Base-by-base conservation (phyloP, 2,888 invertebrate species). In the Megastigmus dorsalis region DNA sequence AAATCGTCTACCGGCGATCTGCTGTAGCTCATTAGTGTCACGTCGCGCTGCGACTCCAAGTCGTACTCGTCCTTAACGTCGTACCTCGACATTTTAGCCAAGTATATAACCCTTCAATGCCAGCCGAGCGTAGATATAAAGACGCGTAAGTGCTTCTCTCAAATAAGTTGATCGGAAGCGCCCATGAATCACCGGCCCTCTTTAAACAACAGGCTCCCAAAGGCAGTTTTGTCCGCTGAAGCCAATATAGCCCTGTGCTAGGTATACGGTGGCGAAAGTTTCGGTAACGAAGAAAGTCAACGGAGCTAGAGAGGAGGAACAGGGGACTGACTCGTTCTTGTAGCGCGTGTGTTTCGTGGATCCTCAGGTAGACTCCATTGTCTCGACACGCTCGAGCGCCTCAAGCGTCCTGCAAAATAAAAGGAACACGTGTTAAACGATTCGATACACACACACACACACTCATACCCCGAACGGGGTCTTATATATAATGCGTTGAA, bases 21-120 rank as follows among this genome's bases (percentile, higher is more conserved):
- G 67, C 76, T 83, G 79, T 84, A 87, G 26, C 87, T 84, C 13
- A 86, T 83, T 33, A 87, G 81, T 59, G 81, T 83, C 52, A 87
- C 84, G 60, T 86, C 83, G 30, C 80, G 81, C 45, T 78, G 79
- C 36, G 81, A 82, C 69, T 84, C 84, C 43, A 80, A 72, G 68
- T 83, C 82, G 75, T 77, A 78, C 15, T 83, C 83, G 60, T 82
- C 79, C 74, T 85, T 85, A 13, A 86, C 79, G 69, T 84, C 84
- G 80, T 86, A 87, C 65, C 78, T 84, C 33, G 85, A 80, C 86
- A 86, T 86, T 18, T 23, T 28, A n/a, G 2, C 20, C 1, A 1
- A 20, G 10, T 2, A 20, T n/a, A n/a, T n/a, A n/a, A n/a, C n/a
- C n/a, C n/a, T n/a, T n/a, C n/a, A n/a, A n/a, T n/a, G n/a, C n/a